phyloP scores from a whole-genome alignment of 2,797 vertebrate species.

The Pteronotus mesoamericanus region DNA sequence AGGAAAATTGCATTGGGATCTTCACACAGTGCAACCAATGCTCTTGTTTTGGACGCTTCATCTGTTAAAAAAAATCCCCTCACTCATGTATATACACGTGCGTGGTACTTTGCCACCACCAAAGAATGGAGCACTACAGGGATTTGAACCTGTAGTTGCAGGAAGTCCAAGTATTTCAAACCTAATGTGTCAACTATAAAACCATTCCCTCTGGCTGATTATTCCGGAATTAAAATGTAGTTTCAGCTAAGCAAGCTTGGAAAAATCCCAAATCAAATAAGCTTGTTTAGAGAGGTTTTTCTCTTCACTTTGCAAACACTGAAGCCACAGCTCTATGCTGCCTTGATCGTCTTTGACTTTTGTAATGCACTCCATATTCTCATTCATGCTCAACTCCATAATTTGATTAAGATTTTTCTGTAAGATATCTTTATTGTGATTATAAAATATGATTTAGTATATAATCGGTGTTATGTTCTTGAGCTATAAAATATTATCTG shows the following conservation, averaged over 20 bases:
- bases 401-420: constrained; percentile 11
- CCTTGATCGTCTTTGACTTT: not conserved
- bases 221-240: constrained; percentile 66
- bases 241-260: constrained; percentile 64
- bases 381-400: not conserved
- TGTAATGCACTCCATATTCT: not conserved
- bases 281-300: constrained; percentile 51
- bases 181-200: constrained; percentile 50
- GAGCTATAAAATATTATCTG: not conserved
- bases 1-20: constrained; percentile 62
- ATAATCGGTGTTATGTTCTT: not conserved
- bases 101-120: not conserved
- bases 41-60: constrained; percentile 44
- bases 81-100: constrained; percentile 32
- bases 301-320: not conserved
- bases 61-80: constrained; percentile 60
- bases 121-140: constrained; percentile 50
- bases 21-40: constrained; percentile 55
- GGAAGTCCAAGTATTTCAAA: constrained; percentile 64
- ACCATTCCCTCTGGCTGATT: constrained; percentile 58
- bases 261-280: constrained; percentile 72
- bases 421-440: not conserved
- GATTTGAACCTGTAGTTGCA: constrained; percentile 61
- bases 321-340: constrained; percentile 9
- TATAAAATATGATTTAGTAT: not conserved